These are phyloP conservation scores for Penelope pileata DNA, from an alignment of 2,113 vertebrate genomes.

Conservation along the genomic window DNA sequence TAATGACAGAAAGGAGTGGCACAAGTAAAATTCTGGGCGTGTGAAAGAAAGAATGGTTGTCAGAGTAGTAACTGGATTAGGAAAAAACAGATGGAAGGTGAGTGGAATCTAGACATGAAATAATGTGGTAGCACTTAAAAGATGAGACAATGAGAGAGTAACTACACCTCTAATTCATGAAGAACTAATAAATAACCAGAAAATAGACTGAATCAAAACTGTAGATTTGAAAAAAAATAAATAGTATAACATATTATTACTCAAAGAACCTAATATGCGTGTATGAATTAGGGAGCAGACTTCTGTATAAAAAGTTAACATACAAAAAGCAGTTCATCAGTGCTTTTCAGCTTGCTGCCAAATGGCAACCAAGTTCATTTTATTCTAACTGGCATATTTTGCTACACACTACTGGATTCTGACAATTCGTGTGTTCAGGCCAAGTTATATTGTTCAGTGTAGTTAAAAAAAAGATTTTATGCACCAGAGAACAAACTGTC, in stretches of 20 bases:
- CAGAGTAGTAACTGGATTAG: not conserved
- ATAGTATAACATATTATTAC: not conserved
- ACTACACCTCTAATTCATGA: not conserved
- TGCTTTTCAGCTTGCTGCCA: not conserved
- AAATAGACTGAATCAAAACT: not conserved
- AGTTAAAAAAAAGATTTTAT: not conserved
- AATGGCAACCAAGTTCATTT: not conserved
- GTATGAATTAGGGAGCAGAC: not conserved
- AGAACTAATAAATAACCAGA: not conserved
- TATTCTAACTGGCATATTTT: not conserved
- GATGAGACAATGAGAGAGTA: not conserved
- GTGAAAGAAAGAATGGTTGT: not conserved
- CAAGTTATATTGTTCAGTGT: not conserved
- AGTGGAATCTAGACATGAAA: not conserved
- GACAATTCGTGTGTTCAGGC: not conserved
- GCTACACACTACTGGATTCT: not conserved
- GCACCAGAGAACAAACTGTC: not conserved
- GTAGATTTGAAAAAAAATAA: not conserved
- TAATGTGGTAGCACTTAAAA: not conserved
- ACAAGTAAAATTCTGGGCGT: not conserved
- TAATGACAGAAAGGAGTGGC: not conserved
- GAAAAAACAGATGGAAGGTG: not conserved
- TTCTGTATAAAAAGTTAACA: not conserved
- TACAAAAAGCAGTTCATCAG: not conserved
- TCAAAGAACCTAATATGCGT: not conserved